Conservation (phyloP, 2,797 vertebrate species). For the Hapalemur alaotrensis region DNA sequence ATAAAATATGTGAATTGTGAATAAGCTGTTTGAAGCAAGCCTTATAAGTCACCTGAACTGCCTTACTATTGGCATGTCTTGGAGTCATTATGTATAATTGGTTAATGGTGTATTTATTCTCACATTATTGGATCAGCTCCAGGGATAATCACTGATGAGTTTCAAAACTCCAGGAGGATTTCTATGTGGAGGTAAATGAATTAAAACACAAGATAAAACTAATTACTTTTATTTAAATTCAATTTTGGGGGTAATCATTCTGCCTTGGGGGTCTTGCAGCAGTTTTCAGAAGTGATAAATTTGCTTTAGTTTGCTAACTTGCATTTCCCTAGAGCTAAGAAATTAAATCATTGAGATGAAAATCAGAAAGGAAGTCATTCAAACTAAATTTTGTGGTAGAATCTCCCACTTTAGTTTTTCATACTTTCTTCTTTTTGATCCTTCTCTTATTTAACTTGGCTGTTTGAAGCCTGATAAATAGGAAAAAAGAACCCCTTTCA, state of each 20-base stretch:
- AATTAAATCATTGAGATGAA: constrained; percentile 73
- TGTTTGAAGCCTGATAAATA: neutral
- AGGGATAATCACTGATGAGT: constrained; percentile 76
- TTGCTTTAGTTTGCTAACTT: constrained; percentile 73
- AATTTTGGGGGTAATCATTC: constrained; percentile 72
- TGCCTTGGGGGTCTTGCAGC: constrained; percentile 70
- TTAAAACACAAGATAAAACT: constrained; percentile 77
- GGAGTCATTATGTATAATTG: constrained; percentile 81
- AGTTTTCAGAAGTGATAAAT: constrained; percentile 81
- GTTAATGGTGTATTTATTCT: constrained; percentile 81
- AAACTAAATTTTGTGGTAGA: constrained; percentile 64
- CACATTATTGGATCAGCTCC: constrained; percentile 77
- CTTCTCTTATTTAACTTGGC: neutral
- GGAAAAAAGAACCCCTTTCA: neutral
- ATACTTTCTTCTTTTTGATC: neutral
- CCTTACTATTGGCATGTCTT: constrained; percentile 64
- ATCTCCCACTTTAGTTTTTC: neutral
- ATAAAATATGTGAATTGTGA: constrained; percentile 67
- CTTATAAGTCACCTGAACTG: constrained; percentile 78
- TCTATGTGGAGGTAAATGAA: constrained; percentile 74
- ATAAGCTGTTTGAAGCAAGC: constrained; percentile 43
- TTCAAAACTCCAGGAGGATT: constrained; percentile 78
- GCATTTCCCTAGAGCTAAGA: constrained; percentile 72
- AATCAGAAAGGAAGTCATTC: constrained; percentile 73
- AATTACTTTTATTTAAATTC: constrained; percentile 83